These are phyloP conservation scores for Zelostemma sp. DNA, from an alignment of 1,140 invertebrate genomes.

Conservation along the genomic window DNA sequence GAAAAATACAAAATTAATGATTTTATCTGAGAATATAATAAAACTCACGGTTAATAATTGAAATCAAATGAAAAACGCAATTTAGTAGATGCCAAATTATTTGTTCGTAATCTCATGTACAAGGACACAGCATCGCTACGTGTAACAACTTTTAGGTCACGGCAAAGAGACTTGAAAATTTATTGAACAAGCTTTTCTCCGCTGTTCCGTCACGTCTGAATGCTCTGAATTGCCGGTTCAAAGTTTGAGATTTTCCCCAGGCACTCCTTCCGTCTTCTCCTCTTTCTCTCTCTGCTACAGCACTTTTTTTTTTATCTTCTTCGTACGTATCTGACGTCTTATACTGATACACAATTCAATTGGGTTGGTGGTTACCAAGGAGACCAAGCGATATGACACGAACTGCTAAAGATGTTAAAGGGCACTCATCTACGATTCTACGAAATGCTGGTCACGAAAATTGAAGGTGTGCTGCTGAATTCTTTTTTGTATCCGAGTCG, in stretches of 20 bases:
- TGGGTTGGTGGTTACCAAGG: slow-evolving; percentile 65
- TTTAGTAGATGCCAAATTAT: too few species aligned
- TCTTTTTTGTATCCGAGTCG: slow-evolving; percentile 29
- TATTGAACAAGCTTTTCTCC: slow-evolving; percentile 8
- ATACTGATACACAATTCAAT: slow-evolving; percentile 66
- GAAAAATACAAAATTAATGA: not conserved
- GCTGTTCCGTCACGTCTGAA: slow-evolving; percentile 41
- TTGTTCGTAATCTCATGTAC: too few species aligned
- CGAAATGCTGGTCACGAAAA: slow-evolving; percentile 49
- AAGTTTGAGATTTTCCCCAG: slow-evolving; percentile 66
- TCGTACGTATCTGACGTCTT: slow-evolving; percentile 53
- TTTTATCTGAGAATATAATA: too few species aligned
- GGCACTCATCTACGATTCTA: slow-evolving; percentile 56
- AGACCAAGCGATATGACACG: slow-evolving; percentile 64
- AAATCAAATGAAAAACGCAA: too few species aligned
- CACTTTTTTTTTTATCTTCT: slow-evolving; percentile 49
- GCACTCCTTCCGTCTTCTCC: slow-evolving; percentile 16
- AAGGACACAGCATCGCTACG: too few species aligned
- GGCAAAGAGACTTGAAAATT: slow-evolving; percentile 11
- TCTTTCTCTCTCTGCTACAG: slow-evolving; percentile 25
- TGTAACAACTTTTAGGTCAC: slow-evolving; percentile 10
- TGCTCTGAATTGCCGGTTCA: slow-evolving; percentile 60
- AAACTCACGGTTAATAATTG: too few species aligned
- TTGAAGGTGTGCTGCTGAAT: slow-evolving; percentile 48
- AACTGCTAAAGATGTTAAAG: slow-evolving; percentile 67